A percentile compares a stretch with the other conserved stretches of the same genome.
Evolutionary conservation across 92 coral and sea anemone genomes (phyloP).

Genomic region (Desmophyllum pertusum): DNA sequence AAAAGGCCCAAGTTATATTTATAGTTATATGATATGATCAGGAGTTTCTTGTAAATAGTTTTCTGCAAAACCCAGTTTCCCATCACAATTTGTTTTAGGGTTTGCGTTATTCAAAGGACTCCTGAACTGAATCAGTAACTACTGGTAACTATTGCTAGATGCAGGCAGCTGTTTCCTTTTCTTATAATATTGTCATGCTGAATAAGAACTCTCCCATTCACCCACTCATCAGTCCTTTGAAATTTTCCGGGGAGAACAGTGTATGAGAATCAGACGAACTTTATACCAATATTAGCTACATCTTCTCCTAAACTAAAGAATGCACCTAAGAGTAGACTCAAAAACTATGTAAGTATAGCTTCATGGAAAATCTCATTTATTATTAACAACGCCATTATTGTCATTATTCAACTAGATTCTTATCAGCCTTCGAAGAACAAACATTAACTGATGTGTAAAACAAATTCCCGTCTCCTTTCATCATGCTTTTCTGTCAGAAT

Average conservation of each 20-base stretch:
- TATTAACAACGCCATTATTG: conserved; percentile 11
- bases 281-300: no score
- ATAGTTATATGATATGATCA: no score
- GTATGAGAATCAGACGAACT: no score
- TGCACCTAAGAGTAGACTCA: neutral
- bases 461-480: neutral
- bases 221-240: neutral
- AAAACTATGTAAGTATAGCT: neutral
- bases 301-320: neutral
- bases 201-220: no score
- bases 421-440: neutral
- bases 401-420: neutral
- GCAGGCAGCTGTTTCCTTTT: neutral
- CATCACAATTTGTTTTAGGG: no score
- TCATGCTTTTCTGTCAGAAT: neutral
- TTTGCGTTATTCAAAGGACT: no score
- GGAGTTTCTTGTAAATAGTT: no score
- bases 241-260: no score
- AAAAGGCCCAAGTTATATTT: no score
- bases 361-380: neutral
- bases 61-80: no score
- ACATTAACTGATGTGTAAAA: neutral
- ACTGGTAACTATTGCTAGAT: no score
- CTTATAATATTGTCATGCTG: neutral
- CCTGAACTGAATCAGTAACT: neutral